A percentile compares a stretch with the other conserved stretches of the same genome.
phyloP scores from a whole-genome alignment of 2,797 vertebrate genomes.

The Mus spretus region DNA sequence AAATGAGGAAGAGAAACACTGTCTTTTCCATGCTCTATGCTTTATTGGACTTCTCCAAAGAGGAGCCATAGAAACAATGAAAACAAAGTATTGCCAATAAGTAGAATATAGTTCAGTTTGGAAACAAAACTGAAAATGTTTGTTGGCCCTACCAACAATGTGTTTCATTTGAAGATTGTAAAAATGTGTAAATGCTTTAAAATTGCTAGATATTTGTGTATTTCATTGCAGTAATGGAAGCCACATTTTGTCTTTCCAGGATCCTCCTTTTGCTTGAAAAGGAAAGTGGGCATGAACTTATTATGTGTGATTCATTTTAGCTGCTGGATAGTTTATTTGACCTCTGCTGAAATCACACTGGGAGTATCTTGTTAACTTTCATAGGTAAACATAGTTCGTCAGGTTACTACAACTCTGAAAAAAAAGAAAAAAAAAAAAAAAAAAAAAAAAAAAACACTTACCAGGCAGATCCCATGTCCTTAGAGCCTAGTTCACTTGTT shows the following conservation, averaged over 20 bases:
- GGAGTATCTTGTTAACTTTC: constrained; percentile 14
- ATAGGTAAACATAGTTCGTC: constrained; percentile 24
- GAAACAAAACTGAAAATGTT: background rate
- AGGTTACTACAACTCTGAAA: constrained; percentile 22
- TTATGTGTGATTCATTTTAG: constrained; percentile 18
- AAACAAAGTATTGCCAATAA: constrained; percentile 17
- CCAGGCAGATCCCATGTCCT: background rate
- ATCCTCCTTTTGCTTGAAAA: constrained; percentile 23
- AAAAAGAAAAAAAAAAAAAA: background rate
- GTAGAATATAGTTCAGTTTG: background rate
- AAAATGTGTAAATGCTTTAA: constrained; percentile 44
- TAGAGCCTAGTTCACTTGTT: background rate
- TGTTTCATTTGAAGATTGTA: constrained; percentile 3
- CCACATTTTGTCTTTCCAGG: background rate
- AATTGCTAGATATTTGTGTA: background rate
- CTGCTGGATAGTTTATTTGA: constrained; percentile 46
- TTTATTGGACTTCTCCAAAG: constrained; percentile 52
- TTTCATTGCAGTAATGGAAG: constrained; percentile 48
- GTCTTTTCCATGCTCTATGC: background rate
- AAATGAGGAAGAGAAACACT: constrained; percentile 45
- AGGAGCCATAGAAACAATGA: constrained; percentile 45
- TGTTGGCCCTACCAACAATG: background rate
- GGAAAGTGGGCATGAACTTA: constrained; percentile 7
- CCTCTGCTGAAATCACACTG: background rate
- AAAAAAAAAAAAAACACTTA: background rate